Conservation (phyloP, 1,140 invertebrate species). For the Aphis craccivora region DNA sequence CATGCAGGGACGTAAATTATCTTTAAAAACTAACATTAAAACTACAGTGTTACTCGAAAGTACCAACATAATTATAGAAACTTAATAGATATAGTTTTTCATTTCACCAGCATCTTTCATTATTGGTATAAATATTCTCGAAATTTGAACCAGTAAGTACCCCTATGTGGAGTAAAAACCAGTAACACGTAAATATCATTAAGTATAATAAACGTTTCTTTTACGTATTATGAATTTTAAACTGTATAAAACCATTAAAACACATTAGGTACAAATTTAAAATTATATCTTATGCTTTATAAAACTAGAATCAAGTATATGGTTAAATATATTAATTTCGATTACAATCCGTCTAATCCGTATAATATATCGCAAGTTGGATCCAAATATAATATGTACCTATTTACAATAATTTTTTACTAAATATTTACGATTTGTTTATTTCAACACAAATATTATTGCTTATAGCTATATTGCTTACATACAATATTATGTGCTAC, state of each 20-base stretch:
- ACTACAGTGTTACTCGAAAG: not conserved
- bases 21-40: constrained; percentile 26
- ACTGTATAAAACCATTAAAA: not conserved
- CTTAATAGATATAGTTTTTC: constrained; percentile 11
- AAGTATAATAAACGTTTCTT: not conserved
- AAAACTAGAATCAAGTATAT: not conserved
- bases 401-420: not conserved
- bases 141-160: not conserved
- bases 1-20: not conserved
- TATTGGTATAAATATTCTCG: not conserved
- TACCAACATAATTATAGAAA: not conserved
- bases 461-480: too few relatives aligned
- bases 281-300: not conserved
- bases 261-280: not conserved
- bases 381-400: not conserved
- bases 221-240: constrained; percentile 16
- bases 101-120: not conserved
- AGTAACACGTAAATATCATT: not conserved
- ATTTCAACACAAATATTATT: not conserved
- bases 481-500: not conserved
- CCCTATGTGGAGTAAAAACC: not conserved
- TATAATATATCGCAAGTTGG: not conserved
- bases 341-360: not conserved
- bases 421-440: not conserved
- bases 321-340: not conserved